These are phyloP conservation scores for Passerina amoena DNA, from an alignment of 2,113 vertebrate genomes.

Conservation along the genomic window DNA sequence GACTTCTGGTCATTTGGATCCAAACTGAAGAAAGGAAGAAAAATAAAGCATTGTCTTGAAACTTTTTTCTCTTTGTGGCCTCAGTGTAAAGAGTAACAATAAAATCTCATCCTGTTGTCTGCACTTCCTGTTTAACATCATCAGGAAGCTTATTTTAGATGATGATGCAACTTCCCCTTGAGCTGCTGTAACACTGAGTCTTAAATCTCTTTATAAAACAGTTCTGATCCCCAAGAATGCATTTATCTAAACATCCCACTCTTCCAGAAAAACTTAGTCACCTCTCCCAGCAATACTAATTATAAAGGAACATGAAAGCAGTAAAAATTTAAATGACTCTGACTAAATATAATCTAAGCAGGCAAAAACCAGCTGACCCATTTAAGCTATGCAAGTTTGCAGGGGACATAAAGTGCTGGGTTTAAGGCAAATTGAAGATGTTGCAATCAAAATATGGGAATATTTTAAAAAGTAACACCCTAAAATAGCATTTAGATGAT, in stretches of 20 bases:
- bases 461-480: background rate
- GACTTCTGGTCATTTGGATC: conserved; percentile 99
- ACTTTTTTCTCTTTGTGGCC: background rate
- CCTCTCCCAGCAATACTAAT: background rate
- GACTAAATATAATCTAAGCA: background rate
- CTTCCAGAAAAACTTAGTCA: background rate
- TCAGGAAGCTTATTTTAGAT: background rate
- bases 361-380: background rate
- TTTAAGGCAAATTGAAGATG: background rate
- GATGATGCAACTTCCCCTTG: background rate
- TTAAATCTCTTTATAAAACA: background rate
- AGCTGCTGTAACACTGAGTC: background rate
- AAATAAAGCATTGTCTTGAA: background rate
- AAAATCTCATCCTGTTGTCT: background rate
- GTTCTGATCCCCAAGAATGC: background rate
- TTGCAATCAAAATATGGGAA: background rate
- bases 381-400: background rate
- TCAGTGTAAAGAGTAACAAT: background rate
- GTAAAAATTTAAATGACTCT: background rate
- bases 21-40: conserved; percentile 78
- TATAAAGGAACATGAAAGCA: background rate
- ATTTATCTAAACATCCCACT: background rate
- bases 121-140: background rate
- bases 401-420: background rate
- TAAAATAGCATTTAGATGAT: background rate